A percentile compares a stretch with the other conserved stretches of the same genome.
phyloP scores from a whole-genome alignment of 2,113 vertebrate genomes.

The Anolis carolinensis region DNA sequence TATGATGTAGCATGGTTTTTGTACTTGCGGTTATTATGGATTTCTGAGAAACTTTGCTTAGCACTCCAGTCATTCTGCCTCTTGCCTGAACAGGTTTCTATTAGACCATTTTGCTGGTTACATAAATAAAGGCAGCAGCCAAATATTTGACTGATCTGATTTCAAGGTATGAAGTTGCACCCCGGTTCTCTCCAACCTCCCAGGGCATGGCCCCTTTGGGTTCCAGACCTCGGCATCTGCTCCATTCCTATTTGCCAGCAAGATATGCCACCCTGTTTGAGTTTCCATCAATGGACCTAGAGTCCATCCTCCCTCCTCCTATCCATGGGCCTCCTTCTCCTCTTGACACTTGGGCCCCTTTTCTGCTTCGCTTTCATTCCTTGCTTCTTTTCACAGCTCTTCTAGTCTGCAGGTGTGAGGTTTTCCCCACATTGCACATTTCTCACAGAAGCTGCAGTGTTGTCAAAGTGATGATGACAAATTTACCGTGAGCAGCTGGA shows the following conservation, averaged over 20 bases:
- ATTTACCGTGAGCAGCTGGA: not conserved
- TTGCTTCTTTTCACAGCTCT: not conserved
- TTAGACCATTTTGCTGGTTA: not conserved
- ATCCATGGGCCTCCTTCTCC: not conserved
- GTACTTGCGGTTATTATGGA: not conserved
- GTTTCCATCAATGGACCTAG: not conserved
- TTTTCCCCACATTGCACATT: not conserved
- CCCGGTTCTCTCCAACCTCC: not conserved
- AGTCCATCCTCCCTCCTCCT: not conserved
- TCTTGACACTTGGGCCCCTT: not conserved
- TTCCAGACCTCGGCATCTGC: not conserved
- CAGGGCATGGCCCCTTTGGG: not conserved
- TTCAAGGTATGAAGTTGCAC: not conserved
- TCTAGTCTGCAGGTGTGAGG: not conserved
- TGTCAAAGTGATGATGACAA: not conserved
- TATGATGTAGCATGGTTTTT: not conserved
- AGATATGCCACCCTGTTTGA: not conserved
- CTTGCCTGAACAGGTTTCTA: not conserved
- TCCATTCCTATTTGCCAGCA: not conserved
- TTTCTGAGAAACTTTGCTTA: not conserved
- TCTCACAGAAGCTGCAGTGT: not conserved
- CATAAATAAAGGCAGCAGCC: not conserved
- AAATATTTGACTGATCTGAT: not conserved
- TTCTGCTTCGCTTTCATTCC: not conserved
- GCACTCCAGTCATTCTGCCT: not conserved